Conservation (phyloP, 1,140 invertebrate genomes). For the Anastatus disparis region DNA sequence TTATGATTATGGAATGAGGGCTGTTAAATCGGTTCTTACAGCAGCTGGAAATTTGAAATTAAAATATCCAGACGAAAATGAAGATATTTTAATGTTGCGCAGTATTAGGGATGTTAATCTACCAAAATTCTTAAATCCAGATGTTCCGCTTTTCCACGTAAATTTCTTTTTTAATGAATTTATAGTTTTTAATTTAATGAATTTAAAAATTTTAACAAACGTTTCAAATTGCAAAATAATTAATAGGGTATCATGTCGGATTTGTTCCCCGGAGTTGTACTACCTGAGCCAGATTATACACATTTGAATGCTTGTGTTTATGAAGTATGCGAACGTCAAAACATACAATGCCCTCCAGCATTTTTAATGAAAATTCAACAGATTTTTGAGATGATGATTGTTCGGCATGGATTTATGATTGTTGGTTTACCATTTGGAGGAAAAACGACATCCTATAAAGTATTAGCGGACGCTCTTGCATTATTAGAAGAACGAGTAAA, state of each 20-base stretch:
- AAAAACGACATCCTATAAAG: slow-evolving; percentile 82
- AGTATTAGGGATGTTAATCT: slow-evolving; percentile 95
- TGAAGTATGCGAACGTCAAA: slow-evolving; percentile 77
- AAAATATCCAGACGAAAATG: slow-evolving; percentile 85
- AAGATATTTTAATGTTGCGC: slow-evolving; percentile 83
- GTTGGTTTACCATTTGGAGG: slow-evolving; percentile 92
- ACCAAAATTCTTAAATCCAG: slow-evolving; percentile 89
- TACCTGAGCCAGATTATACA: slow-evolving; percentile 79
- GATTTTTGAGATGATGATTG: slow-evolving; percentile 96
- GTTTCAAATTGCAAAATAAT: no score
- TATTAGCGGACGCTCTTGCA: slow-evolving; percentile 81
- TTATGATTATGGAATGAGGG: slow-evolving; percentile 95
- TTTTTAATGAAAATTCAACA: slow-evolving; percentile 93
- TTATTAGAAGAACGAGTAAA: slow-evolving; percentile 82
- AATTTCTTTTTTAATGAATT: slow-evolving; percentile 19
- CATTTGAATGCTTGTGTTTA: slow-evolving; percentile 68
- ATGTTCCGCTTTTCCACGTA: slow-evolving; percentile 85
- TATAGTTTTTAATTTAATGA: no score
- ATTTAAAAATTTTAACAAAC: slow-evolving; percentile 10
- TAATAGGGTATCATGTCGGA: slow-evolving; percentile 89
- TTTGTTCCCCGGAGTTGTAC: slow-evolving; percentile 83
- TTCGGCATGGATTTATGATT: slow-evolving; percentile 89
- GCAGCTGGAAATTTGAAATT: slow-evolving; percentile 92
- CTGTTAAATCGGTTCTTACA: slow-evolving; percentile 88
- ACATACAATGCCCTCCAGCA: slow-evolving; percentile 84